Base-by-base conservation (phyloP, 2,888 invertebrate genomes). In the Xylocampa areola region DNA sequence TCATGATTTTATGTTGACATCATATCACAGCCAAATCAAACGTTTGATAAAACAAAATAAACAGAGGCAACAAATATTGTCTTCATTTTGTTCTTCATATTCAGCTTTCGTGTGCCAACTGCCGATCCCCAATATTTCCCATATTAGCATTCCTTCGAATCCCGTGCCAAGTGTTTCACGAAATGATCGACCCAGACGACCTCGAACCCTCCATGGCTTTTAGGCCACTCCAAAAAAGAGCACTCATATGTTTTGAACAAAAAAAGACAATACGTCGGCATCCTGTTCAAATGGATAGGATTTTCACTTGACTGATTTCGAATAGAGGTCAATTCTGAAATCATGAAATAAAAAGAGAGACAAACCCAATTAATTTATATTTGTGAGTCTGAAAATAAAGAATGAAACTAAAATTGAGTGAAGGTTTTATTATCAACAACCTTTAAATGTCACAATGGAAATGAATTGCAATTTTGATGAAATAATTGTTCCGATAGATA, bases 101-200 rank as follows among this genome's bases (percentile, higher is more conserved):
- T 30, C 21, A 39, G 25, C 16, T 10, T 50, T 16, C 7, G 23
- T 65, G 23, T 69, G 71, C 47, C 71, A 66, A 70, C 11, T 40
- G 8, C n/a, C 17, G 16, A 29, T 37, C 30, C 23, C 7, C n/a
- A 39, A 44, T 44, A 43, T 17, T 30, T 40, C 11, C 29, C 3
- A 43, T 40, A 57, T 40, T 65, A 29, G 27, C 29, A 52, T 39
- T 19, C 47, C 33, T 59, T 43, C 16, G 27, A 10, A 7, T 33
- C 11, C n/a, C 23, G 33, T 47, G 67, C 67, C 72, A 66, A 67
- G 41, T 59, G 43, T 66, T 35, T 43, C 29, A 52, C 48, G 50
- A 47, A 32, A 48, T 43, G 45, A 53, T 71, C 30, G 67, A 43
- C 35, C 41, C 40, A 21, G 14, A 27, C 33, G 43, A 47, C 41